Percentiles rank a stretch among this genome's conserved stretches.
Conservation (phyloP, 1,140 invertebrate genomes). For the Bombus consobrinus region DNA sequence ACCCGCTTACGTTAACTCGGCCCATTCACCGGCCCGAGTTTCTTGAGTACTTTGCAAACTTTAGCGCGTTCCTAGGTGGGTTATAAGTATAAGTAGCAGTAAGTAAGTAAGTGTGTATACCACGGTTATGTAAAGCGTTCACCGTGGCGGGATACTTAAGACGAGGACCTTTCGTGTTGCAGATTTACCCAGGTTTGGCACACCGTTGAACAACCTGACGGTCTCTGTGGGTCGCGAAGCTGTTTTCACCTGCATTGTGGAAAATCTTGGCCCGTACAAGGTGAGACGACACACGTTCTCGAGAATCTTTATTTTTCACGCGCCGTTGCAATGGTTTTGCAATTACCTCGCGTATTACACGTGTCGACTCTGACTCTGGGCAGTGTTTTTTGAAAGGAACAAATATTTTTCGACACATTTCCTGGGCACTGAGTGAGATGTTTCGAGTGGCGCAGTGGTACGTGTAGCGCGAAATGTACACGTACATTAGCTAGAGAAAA, state of each 20-base stretch:
- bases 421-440: background rate
- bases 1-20: constrained; percentile 73
- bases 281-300: constrained; percentile 80
- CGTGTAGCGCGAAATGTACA: background rate
- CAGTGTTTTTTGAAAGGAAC: background rate
- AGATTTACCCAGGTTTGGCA: constrained; percentile 89
- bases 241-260: constrained; percentile 90
- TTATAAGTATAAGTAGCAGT: constrained; percentile 67
- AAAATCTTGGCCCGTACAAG: constrained; percentile 90
- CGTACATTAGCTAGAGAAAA: background rate
- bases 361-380: background rate
- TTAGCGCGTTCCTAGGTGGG: constrained; percentile 47
- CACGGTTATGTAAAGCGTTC: constrained; percentile 53
- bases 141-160: constrained; percentile 59
- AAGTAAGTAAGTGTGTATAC: constrained; percentile 55
- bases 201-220: constrained; percentile 90
- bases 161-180: constrained; percentile 74
- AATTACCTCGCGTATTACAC: constrained; percentile 38
- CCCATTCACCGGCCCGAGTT: constrained; percentile 58
- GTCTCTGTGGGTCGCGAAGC: constrained; percentile 90
- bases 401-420: background rate
- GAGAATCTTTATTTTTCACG: constrained; percentile 19
- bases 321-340: constrained; percentile 20
- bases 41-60: constrained; percentile 67
- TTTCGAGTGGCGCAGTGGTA: background rate